Base-by-base conservation (phyloP, 1,140 invertebrate species). In the Platorchestia sp. region DNA sequence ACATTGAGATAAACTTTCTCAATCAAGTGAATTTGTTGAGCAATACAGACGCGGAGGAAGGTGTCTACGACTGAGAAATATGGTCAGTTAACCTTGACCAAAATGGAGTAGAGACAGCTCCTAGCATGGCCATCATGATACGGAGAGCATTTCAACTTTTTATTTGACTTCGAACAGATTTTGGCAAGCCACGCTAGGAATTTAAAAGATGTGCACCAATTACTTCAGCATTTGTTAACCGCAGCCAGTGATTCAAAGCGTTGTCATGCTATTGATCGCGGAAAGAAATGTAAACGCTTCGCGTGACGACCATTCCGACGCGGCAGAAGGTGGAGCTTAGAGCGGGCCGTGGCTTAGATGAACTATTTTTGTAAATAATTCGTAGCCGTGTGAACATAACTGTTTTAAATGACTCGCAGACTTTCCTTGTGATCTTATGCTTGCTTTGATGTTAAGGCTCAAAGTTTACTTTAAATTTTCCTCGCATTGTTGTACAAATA, bases 51-150 rank as follows among this genome's bases (percentile, higher is more conserved):
- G 40, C 91, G 91, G 43, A 93, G 44, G 91, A 93, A 93, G 91
- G 91, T 93, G 91, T 93, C 91, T 93, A 93, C 91, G 7, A 44
- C 43, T 44, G 91, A 93, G 91, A 93, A 93, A 93, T 93, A 93
- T 93, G 91, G 91, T n/a, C 91, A 93, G 91, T 93, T 93, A 93
- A 93, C 91, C 91, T 93, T 93, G 91, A 44, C 45, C 91, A 93
- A 93, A 93, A 93, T 93, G 91, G 91, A 93, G 91, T 93, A 93
- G 91, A 45, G 91, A 93, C 91, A 45, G 91, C 91, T 93, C 45
- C 44, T 93, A 93, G 91, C 91, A 93, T 93, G 91, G 91, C 91
- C 91, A 93, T 93, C 43, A 93, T 45, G 91, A 93, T 93, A 93
- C 91, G 43, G 3, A 7, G 45, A 93, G 40, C 91, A 93, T 93